These are phyloP conservation scores for Lissonota sp. DNA, from an alignment of 2,888 invertebrate genomes.

Conservation along the genomic window DNA sequence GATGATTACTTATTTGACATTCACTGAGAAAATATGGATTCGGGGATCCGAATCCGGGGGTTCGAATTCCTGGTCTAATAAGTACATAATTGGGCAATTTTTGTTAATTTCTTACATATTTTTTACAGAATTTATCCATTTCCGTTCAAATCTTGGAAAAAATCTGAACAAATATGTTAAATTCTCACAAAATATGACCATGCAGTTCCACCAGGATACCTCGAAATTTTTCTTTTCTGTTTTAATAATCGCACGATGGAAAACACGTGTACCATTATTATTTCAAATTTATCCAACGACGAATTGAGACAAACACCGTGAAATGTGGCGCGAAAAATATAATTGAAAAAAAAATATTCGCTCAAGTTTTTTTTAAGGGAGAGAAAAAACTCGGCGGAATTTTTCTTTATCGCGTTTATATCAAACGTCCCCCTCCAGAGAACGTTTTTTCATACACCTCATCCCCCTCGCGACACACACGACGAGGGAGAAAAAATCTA, in stretches of 20 bases:
- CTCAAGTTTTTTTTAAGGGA: background rate
- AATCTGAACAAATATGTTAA: too few species aligned
- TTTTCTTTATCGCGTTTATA: constrained; percentile 44
- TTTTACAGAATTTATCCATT: too few species aligned
- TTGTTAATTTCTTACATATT: too few species aligned
- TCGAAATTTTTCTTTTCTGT: too few species aligned
- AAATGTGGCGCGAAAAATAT: background rate
- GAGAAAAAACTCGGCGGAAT: background rate
- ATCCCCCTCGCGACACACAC: constrained; percentile 55
- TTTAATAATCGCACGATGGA: too few species aligned
- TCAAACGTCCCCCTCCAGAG: constrained; percentile 24
- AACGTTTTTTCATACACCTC: constrained; percentile 4
- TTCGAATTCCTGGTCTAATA: too few species aligned
- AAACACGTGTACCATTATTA: background rate
- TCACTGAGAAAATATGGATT: background rate
- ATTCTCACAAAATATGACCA: too few species aligned
- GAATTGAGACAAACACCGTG: background rate
- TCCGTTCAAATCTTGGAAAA: too few species aligned
- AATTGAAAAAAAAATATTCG: background rate
- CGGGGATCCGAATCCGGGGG: background rate
- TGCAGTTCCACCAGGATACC: too few species aligned
- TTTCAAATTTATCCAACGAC: too few species aligned
- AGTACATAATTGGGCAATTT: too few species aligned
- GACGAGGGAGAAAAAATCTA: constrained; percentile 66
- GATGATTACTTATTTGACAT: too few species aligned